Base-by-base conservation (phyloP, 1,140 invertebrate species). In the Drosophila teissieri region DNA sequence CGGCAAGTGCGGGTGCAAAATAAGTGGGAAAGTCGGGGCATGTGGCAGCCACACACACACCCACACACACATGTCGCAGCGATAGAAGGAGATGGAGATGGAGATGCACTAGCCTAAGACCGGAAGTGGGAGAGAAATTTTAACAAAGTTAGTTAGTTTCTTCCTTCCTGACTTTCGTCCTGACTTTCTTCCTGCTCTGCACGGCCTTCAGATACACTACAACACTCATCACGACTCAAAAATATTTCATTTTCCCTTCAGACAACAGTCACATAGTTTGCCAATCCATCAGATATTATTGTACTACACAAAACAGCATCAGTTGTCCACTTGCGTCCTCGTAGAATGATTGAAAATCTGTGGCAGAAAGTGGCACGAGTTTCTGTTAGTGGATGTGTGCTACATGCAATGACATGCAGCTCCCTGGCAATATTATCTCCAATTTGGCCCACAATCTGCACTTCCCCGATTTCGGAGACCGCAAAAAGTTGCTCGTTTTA, bases 71-170 rank as follows among this genome's bases (percentile, higher is more conserved):
- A 42, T 49, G 17, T 19, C 14, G 15, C 19, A 24, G 45, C 5
- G 39, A 10, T 1, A 19, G 45, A 49, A 14, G 45, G 46, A 39
- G 45, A 24, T 31, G 53, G 49, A 51, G 46, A 40, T 15, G 44
- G 19, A 10, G 15, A 48, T 45, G n/a, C 56, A 40, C 57, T 51
- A 27, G 46, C 45, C 64, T 64, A 36, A 48, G 52, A 49, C 61
- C 52, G 45, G 51, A 58, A 72, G 65, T 51, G 69, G 24, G 61
- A 54, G 63, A 48, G 74, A 49, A 64, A 67, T 86, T 79, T 86
- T 79, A 88, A 86, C 83, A 83, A 88, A 86, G 83, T 83, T 86
- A 86, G 83, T 88, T 88, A 86, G 83, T 88, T 79, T 83, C 83
- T 86, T 86, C 82, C 83, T 86, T 88, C 83, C 68, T n/a, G 12